phyloP scores from a whole-genome alignment of 1,140 invertebrate species.

The Pissodes strobi region DNA sequence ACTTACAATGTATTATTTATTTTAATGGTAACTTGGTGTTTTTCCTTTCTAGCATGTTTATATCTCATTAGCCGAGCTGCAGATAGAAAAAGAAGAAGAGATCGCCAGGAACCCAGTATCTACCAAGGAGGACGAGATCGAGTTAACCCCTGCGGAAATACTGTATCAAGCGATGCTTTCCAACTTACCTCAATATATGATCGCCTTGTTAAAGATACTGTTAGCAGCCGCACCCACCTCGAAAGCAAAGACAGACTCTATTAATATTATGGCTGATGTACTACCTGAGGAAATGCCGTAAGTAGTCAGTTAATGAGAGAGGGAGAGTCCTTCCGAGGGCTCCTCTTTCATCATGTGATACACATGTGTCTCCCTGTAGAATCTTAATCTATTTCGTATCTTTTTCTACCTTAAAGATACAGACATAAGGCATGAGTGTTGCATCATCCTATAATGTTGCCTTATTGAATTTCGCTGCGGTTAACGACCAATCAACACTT shows the following conservation, averaged over 20 bases:
- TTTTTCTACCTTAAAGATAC: too few species aligned
- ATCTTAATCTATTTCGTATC: too few species aligned
- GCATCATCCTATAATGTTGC: too few species aligned
- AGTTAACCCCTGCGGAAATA: constrained; percentile 81
- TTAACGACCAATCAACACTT: too few species aligned
- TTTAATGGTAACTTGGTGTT: too few species aligned
- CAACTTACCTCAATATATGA: constrained; percentile 95
- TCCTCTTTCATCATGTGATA: too few species aligned
- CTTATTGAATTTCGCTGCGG: too few species aligned
- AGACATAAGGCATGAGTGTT: too few species aligned
- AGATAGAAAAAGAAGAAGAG: constrained; percentile 82
- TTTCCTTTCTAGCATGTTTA: constrained; percentile 69
- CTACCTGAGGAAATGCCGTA: constrained; percentile 93
- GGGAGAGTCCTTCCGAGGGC: too few species aligned
- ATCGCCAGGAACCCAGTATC: constrained; percentile 73
- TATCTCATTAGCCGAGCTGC: constrained; percentile 79
- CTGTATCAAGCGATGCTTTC: constrained; percentile 91
- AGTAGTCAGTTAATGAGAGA: constrained; percentile 38
- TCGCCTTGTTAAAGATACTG: constrained; percentile 94
- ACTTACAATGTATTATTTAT: too few species aligned
- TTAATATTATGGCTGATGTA: constrained; percentile 97
- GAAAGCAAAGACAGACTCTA: constrained; percentile 97
- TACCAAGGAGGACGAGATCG: constrained; percentile 67
- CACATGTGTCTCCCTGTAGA: too few species aligned
- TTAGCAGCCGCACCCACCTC: constrained; percentile 96